Conservation (phyloP, 2,113 vertebrate species). For the Psettodes erumei region DNA sequence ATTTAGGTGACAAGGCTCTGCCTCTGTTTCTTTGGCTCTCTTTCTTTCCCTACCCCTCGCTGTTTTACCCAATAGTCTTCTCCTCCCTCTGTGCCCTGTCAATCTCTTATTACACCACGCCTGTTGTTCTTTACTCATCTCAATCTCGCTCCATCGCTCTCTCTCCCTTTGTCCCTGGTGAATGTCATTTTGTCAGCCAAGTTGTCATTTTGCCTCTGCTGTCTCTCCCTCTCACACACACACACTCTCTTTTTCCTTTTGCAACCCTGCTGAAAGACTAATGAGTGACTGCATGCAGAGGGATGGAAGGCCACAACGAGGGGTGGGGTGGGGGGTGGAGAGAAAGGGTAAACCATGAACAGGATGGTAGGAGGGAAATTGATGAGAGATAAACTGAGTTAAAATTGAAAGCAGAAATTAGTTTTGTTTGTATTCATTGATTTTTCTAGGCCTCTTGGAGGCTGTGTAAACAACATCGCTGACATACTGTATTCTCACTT, state of each 20-base stretch:
- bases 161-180: constrained; percentile 48
- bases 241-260: constrained; percentile 18
- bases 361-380: neutral
- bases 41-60: constrained; percentile 26
- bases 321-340: neutral
- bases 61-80: constrained; percentile 49
- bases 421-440: too few species aligned
- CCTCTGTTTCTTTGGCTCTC: constrained; percentile 28
- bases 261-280: constrained; percentile 52
- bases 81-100: constrained; percentile 37
- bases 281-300: constrained; percentile 51
- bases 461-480: too few species aligned
- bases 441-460: too few species aligned
- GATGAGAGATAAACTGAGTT: neutral
- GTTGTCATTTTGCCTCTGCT: constrained; percentile 55
- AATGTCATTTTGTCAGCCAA: constrained; percentile 67
- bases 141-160: constrained; percentile 26
- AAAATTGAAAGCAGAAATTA: constrained; percentile 1
- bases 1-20: constrained; percentile 55
- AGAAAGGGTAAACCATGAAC: constrained; percentile 2
- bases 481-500: too few species aligned
- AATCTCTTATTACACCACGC: constrained; percentile 55
- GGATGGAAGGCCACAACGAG: constrained; percentile 31
- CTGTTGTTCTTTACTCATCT: constrained; percentile 58
- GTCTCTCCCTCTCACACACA: constrained; percentile 27